Evolutionary conservation across 2,113 vertebrate species (phyloP), one percentile per base, ranked within the genome.

Genomic region (Hemibagrus wyckioides): DNA sequence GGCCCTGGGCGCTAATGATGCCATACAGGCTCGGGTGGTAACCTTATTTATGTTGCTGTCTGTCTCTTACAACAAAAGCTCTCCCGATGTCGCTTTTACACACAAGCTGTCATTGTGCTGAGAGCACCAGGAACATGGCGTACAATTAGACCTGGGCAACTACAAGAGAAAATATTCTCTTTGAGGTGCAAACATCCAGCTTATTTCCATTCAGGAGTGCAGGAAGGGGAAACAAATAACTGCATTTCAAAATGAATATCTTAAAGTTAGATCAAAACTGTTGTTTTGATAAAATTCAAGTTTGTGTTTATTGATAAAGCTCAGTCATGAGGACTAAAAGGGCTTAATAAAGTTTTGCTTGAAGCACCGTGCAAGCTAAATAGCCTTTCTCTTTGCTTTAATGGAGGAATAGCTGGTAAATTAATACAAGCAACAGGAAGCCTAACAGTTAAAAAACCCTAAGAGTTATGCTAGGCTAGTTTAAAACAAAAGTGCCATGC

Each of bases 111-210:
- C 67, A 76, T 48, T 75, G 80, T 59, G 61, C 71, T 41, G 39
- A 52, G 80, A 84, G 76, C 87, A 87, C 63, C 56, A 69, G 67
- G 65, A 48, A 81, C 82, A 33, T 28, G 39, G 73, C 25, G 44
- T 76, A 63, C 36, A 44, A 89, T 90, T 91, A 85, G 84, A 86
- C 83, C 81, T 39, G n/a, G 41, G 41, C 63, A 75, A 87, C 65
- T 14, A 83, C 67, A 80, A 76, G 67, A 57, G n/a, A 81, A 59
- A 41, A 83, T 57, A 71, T 77, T 82, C 73, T 87, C 76, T 93
- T 93, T 93, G 91, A 92, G 90, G 90, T 90, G 89, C 83, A 90
- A 92, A 92, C 89, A 59, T 48, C 54, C 13, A 36, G 56, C 86
- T 88, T 81, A 87, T 91, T 90, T 91, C 41, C 88, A 90, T 87